These are phyloP conservation scores for Pantherophis guttatus DNA, from an alignment of 2,113 vertebrate genomes.

Conservation along the genomic window DNA sequence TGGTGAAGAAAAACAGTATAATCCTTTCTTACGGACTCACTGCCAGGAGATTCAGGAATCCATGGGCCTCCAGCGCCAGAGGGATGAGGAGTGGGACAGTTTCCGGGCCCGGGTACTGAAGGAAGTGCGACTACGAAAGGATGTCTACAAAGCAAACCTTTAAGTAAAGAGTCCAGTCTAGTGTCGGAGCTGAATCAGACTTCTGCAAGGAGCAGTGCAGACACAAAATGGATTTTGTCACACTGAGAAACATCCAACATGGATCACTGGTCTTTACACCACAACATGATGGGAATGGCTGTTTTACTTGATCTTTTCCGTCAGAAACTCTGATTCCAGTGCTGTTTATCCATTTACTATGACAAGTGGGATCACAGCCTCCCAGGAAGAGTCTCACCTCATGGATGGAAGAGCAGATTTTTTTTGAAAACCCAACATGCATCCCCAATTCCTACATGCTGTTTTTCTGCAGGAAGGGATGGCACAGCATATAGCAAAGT, in stretches of 20 bases:
- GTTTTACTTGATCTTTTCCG: neutral
- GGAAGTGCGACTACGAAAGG: slow-evolving; percentile 86
- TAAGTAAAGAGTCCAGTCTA: neutral
- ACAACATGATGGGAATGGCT: neutral
- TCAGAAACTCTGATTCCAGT: neutral
- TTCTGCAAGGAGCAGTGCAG: neutral
- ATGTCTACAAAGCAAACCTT: slow-evolving; percentile 79
- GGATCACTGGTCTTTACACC: neutral
- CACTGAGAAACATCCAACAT: neutral
- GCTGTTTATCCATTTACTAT: neutral
- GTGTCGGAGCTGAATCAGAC: no score
- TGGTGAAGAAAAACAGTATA: slow-evolving; percentile 90
- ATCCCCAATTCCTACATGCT: neutral
- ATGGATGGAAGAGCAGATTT: neutral
- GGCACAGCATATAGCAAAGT: neutral
- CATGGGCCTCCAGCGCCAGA: slow-evolving; percentile 75
- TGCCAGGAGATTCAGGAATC: slow-evolving; percentile 79
- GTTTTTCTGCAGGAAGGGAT: neutral
- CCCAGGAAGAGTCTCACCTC: neutral
- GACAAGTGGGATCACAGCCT: neutral
- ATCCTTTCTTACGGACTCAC: slow-evolving; percentile 91
- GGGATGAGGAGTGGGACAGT: slow-evolving; percentile 70
- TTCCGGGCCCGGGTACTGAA: slow-evolving; percentile 88
- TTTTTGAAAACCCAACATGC: neutral
- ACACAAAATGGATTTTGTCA: neutral